These are phyloP conservation scores for Enteromius mattozi DNA, from an alignment of 2,797 vertebrate species.

Conservation along the genomic window DNA sequence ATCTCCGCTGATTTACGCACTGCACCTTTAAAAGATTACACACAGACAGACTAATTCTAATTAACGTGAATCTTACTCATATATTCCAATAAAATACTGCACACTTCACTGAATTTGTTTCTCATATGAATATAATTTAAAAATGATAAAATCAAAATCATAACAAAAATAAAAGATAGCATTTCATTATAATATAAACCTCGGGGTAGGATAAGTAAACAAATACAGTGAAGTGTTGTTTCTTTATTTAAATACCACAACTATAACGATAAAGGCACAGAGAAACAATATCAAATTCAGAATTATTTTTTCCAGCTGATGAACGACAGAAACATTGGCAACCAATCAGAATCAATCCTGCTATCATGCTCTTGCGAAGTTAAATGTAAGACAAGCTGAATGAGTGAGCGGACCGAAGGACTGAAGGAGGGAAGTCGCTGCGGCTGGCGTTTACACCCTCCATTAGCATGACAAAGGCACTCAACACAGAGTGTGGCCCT, in stretches of 20 bases:
- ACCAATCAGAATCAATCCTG: no score
- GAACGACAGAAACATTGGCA: no score
- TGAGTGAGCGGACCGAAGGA: not conserved
- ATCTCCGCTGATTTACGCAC: no score
- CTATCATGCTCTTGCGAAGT: no score
- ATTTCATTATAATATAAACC: not conserved
- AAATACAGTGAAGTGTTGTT: not conserved
- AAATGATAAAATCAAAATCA: not conserved
- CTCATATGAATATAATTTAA: not conserved
- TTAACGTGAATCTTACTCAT: no score
- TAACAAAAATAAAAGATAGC: not conserved
- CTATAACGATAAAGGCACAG: no score
- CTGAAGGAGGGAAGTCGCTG: not conserved
- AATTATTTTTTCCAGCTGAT: no score
- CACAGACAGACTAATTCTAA: no score
- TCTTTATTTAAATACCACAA: not conserved
- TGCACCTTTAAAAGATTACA: no score
- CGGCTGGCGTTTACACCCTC: slow-evolving; percentile 58
- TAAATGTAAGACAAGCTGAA: not conserved
- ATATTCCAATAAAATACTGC: not conserved
- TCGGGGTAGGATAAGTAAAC: not conserved
- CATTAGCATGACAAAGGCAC: slow-evolving; percentile 81
- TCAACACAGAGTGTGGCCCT: slow-evolving; percentile 68
- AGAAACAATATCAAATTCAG: no score
- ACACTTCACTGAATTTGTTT: not conserved